A percentile compares a stretch with the other conserved stretches of the same genome.
These are phyloP conservation scores for Nematolebias whitei DNA, from an alignment of 2,113 vertebrate species.

Conservation along the genomic window DNA sequence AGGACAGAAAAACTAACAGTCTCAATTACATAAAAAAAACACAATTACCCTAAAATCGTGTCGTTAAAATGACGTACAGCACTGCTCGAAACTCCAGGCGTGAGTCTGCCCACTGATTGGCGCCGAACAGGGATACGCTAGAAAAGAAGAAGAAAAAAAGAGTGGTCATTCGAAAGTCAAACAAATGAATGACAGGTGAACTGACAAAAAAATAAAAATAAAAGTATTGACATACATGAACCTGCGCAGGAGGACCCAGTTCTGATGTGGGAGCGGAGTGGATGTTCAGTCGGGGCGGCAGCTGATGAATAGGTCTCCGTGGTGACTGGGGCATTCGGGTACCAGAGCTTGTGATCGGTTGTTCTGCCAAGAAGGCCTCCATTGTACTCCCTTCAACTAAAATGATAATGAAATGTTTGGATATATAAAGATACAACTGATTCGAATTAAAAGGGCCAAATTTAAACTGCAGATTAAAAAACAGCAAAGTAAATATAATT, in stretches of 20 bases:
- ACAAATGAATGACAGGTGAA: neutral
- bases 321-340: slow-evolving; percentile 89
- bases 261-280: slow-evolving; percentile 88
- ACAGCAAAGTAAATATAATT: too few relatives aligned
- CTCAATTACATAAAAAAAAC: neutral
- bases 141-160: neutral
- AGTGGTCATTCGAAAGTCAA: neutral
- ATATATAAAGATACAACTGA: neutral
- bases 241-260: slow-evolving; percentile 88
- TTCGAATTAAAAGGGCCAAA: too few relatives aligned
- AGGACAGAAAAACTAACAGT: neutral
- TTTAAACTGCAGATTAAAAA: neutral
- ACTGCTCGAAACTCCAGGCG: slow-evolving; percentile 84
- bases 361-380: slow-evolving; percentile 86
- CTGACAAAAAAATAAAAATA: too few relatives aligned
- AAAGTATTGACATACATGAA: slow-evolving; percentile 61
- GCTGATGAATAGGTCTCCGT: slow-evolving; percentile 85
- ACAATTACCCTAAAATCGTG: accelerated
- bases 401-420: slow-evolving; percentile 2
- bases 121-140: slow-evolving; percentile 82
- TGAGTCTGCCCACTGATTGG: slow-evolving; percentile 86
- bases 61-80: slow-evolving; percentile 79
- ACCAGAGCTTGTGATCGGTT: slow-evolving; percentile 86
- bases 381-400: slow-evolving; percentile 83
- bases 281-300: slow-evolving; percentile 89